Percentiles rank a stretch among this genome's conserved stretches.
Conservation (phyloP, 2,113 vertebrate species). For the Puma concolor region DNA sequence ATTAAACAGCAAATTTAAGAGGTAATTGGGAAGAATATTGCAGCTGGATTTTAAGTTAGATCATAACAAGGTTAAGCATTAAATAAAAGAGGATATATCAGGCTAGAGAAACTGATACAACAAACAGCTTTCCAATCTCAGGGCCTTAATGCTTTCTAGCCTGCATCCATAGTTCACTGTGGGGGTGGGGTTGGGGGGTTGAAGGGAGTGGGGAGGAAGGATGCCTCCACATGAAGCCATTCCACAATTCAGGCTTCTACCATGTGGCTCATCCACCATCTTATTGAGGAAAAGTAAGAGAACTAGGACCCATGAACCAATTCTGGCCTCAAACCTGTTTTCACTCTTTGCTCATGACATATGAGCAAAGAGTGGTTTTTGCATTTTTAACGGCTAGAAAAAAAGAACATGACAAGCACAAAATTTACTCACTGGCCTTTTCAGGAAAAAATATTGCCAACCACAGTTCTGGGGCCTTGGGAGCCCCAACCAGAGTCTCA, state of each 20-base stretch:
- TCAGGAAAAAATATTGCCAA: neutral
- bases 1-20: constrained; percentile 5
- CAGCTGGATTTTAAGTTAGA: neutral
- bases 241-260: neutral
- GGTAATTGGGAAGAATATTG: neutral
- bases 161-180: neutral
- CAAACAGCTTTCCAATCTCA: neutral
- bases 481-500: neutral
- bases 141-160: neutral
- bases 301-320: neutral
- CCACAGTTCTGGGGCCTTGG: neutral
- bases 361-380: neutral
- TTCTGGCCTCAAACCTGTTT: neutral
- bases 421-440: neutral
- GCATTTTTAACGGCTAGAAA: neutral
- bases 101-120: neutral
- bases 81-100: neutral
- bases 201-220: neutral
- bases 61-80: neutral
- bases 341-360: neutral
- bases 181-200: too few relatives aligned
- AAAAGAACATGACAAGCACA: neutral
- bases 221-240: too few relatives aligned
- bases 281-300: neutral
- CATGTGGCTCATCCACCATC: neutral